Evolutionary conservation across 2,888 invertebrate species (phyloP), one percentile per base, ranked within the genome.

Genomic region (Platycheirus albimanus): DNA sequence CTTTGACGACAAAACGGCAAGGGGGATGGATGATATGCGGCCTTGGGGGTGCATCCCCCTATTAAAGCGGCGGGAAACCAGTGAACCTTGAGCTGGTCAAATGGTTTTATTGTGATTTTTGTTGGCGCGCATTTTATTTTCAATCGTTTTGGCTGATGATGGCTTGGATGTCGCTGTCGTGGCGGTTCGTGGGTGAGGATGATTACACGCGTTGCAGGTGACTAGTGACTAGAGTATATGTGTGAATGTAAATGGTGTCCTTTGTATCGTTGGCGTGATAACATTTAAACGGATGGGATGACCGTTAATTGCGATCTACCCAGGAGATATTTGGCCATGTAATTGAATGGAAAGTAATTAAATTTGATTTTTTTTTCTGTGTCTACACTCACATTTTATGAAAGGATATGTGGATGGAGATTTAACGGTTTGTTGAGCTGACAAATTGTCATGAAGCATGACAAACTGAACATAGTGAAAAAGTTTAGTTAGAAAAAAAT

Each of bases 81-180:
- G 52, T 52, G 47, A 24, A 49, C 45, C 51, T 28, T 64, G 45
- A 41, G 63, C 36, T 78, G 74, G 79, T 74, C 76, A 76, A 76
- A 75, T 80, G 75, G 63, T 80, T 76, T 80, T 63, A 64, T 75
- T 80, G 67, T 77, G 83, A 83, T 72, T 83, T 83, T 74, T 72
- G 72, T 69, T 74, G 83, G 78, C 72, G 78, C 69, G 78, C 51
- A 58, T 78, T 78, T 83, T 58, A 76, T 71, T 76, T 76, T 47
- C 36, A 45, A 54, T 80, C 58, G 58, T 58, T 28, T 28, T 24
- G 24, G 24, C 3, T 24, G 24, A 3, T 4, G 30, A 33, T 30
- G 6, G 11, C 10, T n/a, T 17, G 30, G 17, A 15, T 7, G 8
- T 7, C 7, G 3, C 41, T 13, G 10, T 36, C 43, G 13, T 28